phyloP scores from a whole-genome alignment of 2,888 invertebrate species.

The Drosophila birchii region DNA sequence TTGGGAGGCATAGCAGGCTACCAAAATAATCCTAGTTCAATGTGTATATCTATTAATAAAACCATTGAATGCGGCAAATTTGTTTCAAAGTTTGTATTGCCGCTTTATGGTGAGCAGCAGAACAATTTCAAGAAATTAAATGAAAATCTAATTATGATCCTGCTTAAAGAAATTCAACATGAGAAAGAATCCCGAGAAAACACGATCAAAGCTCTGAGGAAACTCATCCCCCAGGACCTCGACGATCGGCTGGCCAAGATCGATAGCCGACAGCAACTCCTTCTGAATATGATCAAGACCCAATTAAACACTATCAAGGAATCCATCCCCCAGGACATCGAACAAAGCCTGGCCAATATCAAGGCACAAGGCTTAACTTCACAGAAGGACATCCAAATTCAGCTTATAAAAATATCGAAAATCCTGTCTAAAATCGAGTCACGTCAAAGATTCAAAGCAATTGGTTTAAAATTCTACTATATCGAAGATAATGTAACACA shows the following conservation, averaged over 20 bases:
- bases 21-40: not conserved
- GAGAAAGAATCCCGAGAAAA: not conserved
- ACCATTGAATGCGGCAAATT: not conserved
- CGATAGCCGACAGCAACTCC: not conserved
- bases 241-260: not conserved
- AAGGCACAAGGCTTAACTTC: not conserved
- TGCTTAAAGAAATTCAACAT: not conserved
- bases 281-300: not conserved
- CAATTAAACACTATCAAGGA: no score
- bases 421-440: not conserved
- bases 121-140: not conserved
- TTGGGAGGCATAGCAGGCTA: no score
- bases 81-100: not conserved
- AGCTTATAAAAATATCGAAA: not conserved
- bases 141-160: not conserved
- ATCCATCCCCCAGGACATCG: not conserved
- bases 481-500: not conserved
- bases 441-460: not conserved
- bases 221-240: not conserved
- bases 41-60: not conserved
- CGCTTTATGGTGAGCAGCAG: not conserved
- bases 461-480: not conserved
- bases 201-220: not conserved
- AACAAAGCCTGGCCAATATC: not conserved
- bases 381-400: not conserved